These are phyloP conservation scores for Atrichornis clamosus DNA, from an alignment of 2,113 vertebrate genomes.

Conservation along the genomic window DNA sequence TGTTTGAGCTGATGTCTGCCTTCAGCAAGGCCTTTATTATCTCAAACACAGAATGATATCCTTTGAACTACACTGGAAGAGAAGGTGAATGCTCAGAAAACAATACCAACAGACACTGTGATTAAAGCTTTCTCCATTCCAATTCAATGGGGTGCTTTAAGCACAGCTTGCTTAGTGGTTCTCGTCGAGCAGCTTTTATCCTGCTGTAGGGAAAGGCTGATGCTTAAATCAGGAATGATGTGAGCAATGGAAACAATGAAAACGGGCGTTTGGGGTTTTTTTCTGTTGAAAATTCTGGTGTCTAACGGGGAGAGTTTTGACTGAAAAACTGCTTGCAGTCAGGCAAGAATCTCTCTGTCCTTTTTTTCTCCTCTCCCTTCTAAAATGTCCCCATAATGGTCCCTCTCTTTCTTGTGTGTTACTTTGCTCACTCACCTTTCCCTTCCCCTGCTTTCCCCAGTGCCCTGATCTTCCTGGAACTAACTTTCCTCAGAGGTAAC, in stretches of 20 bases:
- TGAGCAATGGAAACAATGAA: background rate
- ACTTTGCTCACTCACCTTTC: background rate
- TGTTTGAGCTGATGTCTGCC: background rate
- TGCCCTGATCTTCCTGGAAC: background rate
- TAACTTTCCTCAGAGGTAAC: background rate
- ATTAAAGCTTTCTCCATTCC: background rate
- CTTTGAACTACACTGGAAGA: background rate
- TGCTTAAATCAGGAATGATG: background rate
- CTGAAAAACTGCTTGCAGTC: background rate
- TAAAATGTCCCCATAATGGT: background rate
- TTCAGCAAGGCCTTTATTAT: background rate
- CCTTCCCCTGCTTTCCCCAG: background rate
- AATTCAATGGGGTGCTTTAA: background rate
- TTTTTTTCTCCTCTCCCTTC: background rate
- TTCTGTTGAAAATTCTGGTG: background rate
- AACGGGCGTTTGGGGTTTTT: background rate
- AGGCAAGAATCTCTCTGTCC: background rate
- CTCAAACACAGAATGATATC: background rate
- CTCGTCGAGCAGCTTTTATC: background rate
- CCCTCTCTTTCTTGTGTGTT: background rate
- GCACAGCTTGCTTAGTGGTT: background rate
- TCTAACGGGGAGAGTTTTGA: background rate
- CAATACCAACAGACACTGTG: background rate
- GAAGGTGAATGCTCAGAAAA: background rate
- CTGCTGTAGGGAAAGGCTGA: background rate